Conservation (phyloP, 2,888 invertebrate genomes). For the Aleiodes alternator region DNA sequence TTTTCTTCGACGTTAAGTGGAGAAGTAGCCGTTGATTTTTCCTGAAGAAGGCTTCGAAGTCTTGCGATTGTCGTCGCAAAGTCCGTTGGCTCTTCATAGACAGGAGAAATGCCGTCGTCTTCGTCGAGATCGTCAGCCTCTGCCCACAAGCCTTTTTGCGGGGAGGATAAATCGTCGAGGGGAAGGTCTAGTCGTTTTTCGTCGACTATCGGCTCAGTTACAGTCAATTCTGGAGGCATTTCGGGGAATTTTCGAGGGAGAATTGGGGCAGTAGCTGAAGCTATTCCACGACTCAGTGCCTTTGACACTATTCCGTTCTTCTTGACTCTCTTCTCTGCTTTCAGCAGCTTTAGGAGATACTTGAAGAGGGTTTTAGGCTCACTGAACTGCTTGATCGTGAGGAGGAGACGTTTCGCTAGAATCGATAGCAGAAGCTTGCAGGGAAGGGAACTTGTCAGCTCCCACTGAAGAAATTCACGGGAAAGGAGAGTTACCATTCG, state of each 20-base stretch:
- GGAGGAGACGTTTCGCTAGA: conserved; percentile 79
- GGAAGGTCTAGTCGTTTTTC: conserved; percentile 48
- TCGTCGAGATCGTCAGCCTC: conserved; percentile 67
- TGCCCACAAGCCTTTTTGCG: conserved; percentile 68
- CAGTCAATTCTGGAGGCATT: conserved; percentile 37
- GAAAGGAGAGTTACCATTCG: conserved; percentile 78
- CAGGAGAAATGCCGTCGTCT: conserved; percentile 77
- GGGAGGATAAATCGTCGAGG: conserved; percentile 62
- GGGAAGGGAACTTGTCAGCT: conserved; percentile 82
- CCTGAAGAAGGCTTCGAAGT: conserved; percentile 81
- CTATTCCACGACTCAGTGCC: conserved; percentile 66
- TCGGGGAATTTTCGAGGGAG: conserved; percentile 58
- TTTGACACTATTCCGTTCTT: conserved; percentile 62
- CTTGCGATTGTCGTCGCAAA: conserved; percentile 85
- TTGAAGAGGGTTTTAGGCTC: conserved; percentile 65
- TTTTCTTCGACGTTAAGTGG: conserved; percentile 69
- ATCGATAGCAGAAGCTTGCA: conserved; percentile 81
- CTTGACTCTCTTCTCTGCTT: conserved; percentile 41
- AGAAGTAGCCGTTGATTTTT: conserved; percentile 74
- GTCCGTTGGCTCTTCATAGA: conserved; percentile 85
- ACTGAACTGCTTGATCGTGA: conserved; percentile 63
- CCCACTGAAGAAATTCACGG: conserved; percentile 82
- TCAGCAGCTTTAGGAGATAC: conserved; percentile 58
- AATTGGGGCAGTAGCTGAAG: conserved; percentile 68
- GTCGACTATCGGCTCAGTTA: conserved; percentile 34